phyloP scores from a whole-genome alignment of 1,140 invertebrate species.

The Megathymus violae region DNA sequence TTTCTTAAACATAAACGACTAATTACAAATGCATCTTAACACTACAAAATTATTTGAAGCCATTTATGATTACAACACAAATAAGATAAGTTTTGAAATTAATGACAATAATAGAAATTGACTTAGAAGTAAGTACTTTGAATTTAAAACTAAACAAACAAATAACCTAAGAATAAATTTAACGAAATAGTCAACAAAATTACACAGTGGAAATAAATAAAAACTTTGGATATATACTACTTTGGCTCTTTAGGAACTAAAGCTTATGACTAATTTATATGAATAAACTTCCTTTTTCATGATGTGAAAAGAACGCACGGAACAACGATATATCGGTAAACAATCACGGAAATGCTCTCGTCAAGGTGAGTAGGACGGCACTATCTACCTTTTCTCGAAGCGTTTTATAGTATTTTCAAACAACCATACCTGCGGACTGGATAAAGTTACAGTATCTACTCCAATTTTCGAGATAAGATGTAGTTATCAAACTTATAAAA shows the following conservation, averaged over 20 bases:
- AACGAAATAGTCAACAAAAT: conserved; percentile 47
- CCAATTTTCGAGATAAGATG: too few species aligned
- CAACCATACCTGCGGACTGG: too few species aligned
- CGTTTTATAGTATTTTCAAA: too few species aligned
- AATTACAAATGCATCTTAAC: too few species aligned
- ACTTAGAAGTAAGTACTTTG: conserved; percentile 25
- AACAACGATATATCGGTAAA: too few species aligned
- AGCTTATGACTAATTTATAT: conserved; percentile 34
- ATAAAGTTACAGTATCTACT: too few species aligned
- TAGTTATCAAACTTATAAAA: too few species aligned
- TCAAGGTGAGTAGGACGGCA: too few species aligned
- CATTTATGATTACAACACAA: neutral
- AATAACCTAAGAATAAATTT: conserved; percentile 12
- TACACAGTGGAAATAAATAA: conserved; percentile 42
- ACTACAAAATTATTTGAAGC: neutral
- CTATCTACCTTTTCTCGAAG: too few species aligned
- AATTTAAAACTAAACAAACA: conserved; percentile 25
- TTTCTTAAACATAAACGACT: too few species aligned
- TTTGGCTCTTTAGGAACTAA: conserved; percentile 58
- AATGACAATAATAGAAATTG: neutral
- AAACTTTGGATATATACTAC: conserved; percentile 45
- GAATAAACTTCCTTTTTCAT: neutral
- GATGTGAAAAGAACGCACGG: conserved; percentile 1
- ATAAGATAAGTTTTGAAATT: neutral
- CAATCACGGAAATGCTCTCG: too few species aligned